These are phyloP conservation scores for Ictalurus punctatus DNA, from an alignment of 2,113 vertebrate species.

Conservation along the genomic window DNA sequence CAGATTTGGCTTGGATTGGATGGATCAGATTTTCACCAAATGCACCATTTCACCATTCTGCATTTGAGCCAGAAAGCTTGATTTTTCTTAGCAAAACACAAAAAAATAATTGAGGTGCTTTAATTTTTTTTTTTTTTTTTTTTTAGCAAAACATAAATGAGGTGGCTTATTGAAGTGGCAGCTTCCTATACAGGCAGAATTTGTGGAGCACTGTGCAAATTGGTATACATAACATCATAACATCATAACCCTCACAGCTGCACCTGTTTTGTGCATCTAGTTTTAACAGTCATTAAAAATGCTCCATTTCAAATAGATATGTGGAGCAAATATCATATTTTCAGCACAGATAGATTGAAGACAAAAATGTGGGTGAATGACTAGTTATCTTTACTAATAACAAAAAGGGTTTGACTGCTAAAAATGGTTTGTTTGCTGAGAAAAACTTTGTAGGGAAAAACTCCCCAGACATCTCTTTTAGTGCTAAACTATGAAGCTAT, in stretches of 20 bases:
- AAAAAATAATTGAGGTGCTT: neutral
- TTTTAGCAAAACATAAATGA: neutral
- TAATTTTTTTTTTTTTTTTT: neutral
- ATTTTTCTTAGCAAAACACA: neutral
- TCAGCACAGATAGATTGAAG: neutral
- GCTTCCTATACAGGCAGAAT: neutral
- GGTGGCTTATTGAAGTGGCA: neutral
- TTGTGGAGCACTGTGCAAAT: neutral
- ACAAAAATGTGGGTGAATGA: neutral
- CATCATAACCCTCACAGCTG: neutral
- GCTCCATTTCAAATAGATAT: neutral
- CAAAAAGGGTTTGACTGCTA: neutral
- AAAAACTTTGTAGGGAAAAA: neutral
- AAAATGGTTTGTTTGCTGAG: neutral
- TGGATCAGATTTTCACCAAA: neutral
- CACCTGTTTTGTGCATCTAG: neutral
- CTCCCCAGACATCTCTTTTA: neutral
- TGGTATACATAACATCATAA: neutral
- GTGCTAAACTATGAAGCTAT: neutral
- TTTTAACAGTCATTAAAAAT: neutral
- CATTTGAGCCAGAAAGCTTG: neutral
- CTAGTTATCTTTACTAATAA: neutral
- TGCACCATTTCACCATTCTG: neutral
- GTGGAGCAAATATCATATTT: neutral
- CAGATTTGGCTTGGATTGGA: neutral